Conservation (phyloP, 2,888 invertebrate species). For the Rotaria macrura region DNA sequence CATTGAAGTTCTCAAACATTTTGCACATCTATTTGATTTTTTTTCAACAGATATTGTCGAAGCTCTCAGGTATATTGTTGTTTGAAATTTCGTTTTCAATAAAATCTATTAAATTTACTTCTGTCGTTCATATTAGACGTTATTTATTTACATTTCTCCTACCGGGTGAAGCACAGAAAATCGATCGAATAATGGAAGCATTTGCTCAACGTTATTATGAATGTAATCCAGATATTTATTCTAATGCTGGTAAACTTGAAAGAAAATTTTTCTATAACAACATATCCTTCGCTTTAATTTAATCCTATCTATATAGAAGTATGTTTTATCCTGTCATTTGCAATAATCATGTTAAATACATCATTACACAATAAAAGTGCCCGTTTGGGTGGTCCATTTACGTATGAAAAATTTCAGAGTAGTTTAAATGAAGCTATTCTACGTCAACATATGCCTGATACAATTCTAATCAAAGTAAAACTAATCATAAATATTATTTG, state of each 20-base stretch:
- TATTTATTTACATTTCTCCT: constrained; percentile 95
- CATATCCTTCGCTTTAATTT: constrained; percentile 37
- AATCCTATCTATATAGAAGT: constrained; percentile 58
- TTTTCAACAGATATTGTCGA: constrained; percentile 90
- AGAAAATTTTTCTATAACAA: background rate
- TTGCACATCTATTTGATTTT: constrained; percentile 91
- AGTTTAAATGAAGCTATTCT: constrained; percentile 5
- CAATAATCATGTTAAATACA: constrained; percentile 96
- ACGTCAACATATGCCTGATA: background rate
- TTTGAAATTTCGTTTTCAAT: constrained; percentile 35
- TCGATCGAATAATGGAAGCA: constrained; percentile 98
- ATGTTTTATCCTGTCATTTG: constrained; percentile 92
- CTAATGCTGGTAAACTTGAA: constrained; percentile 60
- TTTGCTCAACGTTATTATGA: constrained; percentile 95
- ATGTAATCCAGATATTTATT: constrained; percentile 87
- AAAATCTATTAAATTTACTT: too few relatives aligned
- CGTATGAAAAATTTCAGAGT: background rate
- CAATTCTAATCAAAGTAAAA: background rate
- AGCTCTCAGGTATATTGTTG: constrained; percentile 78
- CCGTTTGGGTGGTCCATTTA: background rate
- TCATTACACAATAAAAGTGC: constrained; percentile 89
- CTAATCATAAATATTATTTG: background rate
- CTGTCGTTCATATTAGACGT: constrained; percentile 54
- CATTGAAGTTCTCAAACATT: constrained; percentile 80
- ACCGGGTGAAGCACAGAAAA: constrained; percentile 96